Evolutionary conservation across 2,797 vertebrate species (phyloP), one percentile per base, ranked within the genome.

Genomic region (Leucoraja ocellata): DNA sequence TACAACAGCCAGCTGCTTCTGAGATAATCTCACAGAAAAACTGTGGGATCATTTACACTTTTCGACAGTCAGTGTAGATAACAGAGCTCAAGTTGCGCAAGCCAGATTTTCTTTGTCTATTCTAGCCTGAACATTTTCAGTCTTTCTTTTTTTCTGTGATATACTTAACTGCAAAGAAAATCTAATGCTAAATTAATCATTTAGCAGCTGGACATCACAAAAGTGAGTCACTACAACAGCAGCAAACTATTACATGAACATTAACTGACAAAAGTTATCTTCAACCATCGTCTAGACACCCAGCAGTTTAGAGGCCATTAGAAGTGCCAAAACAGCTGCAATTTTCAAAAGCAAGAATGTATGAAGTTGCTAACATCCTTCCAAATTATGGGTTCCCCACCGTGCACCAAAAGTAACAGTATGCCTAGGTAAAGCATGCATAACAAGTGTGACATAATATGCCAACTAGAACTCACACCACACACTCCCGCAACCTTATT

Each of bases 241-340:
- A 71, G 65, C 65, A 36, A 76, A 58, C 63, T 88, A 88, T 76
- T 92, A 54, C 39, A 76, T 92, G 39, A 23, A 74, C 39, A 76
- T 0, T 76, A 25, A 92, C 71, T 73, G 68, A 88, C 61, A 88
- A 88, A 86, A 88, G n/a, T 63, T 88, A n/a, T 92, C 90, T 46
- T 74, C 73, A 92, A 91, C 71, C 90, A 73, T 91, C 10, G 90
- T 91, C 68, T 91, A 91, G 90, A 91, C 90, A 74, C 16, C 39
- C 90, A 76, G 39, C 76, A 58, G 13, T n/a, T 6, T 14, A 92
- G 10, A 92, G 39, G 39, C 10, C 39, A 76, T 76, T 71, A 92
- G 23, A 92, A 76, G 28, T 92, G 36, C 90, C 39, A 73, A 74
- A 73, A 54, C 23, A 76, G 90, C 39, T 46, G 90, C 90, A 92